phyloP scores from a whole-genome alignment of 1,140 invertebrate species.

The Pseudomyrmex gracilis region DNA sequence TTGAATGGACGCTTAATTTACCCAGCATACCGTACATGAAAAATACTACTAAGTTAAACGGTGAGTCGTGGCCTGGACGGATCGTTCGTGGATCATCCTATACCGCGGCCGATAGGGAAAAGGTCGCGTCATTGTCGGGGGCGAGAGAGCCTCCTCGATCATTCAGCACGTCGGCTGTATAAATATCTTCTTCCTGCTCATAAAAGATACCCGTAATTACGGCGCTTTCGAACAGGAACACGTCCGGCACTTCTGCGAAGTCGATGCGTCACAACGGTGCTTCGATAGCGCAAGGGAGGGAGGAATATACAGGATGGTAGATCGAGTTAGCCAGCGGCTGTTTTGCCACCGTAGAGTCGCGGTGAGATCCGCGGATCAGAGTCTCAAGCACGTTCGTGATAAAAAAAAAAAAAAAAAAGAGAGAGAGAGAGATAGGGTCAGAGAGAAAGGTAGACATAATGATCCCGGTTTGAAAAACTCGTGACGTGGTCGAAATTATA shows the following conservation, averaged over 20 bases:
- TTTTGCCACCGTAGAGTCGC: constrained; percentile 59
- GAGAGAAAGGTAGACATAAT: constrained; percentile 57
- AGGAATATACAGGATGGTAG: background rate
- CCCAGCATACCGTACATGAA: constrained; percentile 62
- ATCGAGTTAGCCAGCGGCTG: constrained; percentile 52
- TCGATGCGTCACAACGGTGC: constrained; percentile 63
- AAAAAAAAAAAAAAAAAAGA: constrained; percentile 50
- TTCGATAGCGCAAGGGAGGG: background rate
- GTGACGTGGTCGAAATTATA: constrained; percentile 59
- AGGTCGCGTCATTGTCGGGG: constrained; percentile 77
- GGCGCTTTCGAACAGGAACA: constrained; percentile 79
- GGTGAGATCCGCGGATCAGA: constrained; percentile 74
- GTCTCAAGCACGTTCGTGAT: constrained; percentile 70
- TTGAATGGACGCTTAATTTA: constrained; percentile 74
- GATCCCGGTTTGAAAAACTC: constrained; percentile 64
- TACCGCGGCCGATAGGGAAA: constrained; percentile 69
- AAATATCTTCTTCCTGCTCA: constrained; percentile 83
- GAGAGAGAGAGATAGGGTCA: constrained; percentile 8
- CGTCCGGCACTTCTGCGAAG: constrained; percentile 75
- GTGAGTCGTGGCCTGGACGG: constrained; percentile 29
- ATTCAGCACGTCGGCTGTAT: constrained; percentile 83
- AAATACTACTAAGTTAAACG: constrained; percentile 29
- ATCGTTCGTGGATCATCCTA: constrained; percentile 45
- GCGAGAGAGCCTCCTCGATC: constrained; percentile 81
- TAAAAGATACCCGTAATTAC: constrained; percentile 83